A percentile compares a stretch with the other conserved stretches of the same genome.
These are phyloP conservation scores for Sebastes diploproa DNA, from an alignment of 2,797 vertebrate genomes.

Conservation along the genomic window DNA sequence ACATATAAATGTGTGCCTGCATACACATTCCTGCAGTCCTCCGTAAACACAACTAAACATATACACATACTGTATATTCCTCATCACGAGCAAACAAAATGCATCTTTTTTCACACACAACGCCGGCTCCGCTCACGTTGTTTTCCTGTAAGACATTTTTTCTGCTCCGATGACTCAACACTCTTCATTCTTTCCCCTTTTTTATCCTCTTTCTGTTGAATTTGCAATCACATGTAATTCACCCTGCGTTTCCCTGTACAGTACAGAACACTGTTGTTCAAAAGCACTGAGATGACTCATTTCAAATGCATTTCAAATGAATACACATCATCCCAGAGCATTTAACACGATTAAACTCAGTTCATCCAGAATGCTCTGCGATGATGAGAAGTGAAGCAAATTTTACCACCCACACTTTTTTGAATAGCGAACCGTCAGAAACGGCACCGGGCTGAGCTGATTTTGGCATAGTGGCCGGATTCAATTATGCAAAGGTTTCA, in stretches of 20 bases:
- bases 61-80: too few species aligned
- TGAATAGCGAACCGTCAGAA: background rate
- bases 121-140: too few species aligned
- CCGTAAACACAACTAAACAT: too few species aligned
- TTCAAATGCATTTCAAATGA: background rate
- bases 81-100: too few species aligned
- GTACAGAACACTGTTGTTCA: background rate
- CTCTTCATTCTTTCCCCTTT: background rate
- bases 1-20: too few species aligned
- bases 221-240: background rate
- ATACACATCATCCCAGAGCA: background rate
- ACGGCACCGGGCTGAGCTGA: background rate
- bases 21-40: too few species aligned
- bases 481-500: background rate
- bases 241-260: background rate
- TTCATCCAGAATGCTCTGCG: background rate
- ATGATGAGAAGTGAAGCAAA: background rate
- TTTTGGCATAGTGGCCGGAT: background rate
- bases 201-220: background rate
- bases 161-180: background rate
- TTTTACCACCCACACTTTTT: background rate
- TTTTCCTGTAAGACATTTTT: background rate
- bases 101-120: too few species aligned
- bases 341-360: background rate
- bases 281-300: background rate